A percentile compares a stretch with the other conserved stretches of the same genome.
Conservation (phyloP, 2,113 vertebrate species). For the Polypterus senegalus region DNA sequence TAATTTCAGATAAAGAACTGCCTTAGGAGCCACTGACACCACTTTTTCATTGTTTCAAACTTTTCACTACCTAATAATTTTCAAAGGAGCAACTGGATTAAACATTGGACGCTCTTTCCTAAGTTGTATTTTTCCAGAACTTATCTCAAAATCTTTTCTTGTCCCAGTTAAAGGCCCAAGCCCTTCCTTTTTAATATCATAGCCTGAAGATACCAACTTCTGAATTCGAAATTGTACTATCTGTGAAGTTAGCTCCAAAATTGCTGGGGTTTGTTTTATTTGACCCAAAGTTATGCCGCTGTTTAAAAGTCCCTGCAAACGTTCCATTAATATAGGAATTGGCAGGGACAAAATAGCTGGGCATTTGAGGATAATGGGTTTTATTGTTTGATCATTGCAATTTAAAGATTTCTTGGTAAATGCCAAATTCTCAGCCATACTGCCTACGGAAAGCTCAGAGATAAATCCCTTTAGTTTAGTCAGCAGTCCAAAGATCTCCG, state of each 20-base stretch:
- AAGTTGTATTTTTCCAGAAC: conserved; percentile 58
- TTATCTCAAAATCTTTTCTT: conserved; percentile 82
- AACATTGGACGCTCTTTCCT: conserved; percentile 69
- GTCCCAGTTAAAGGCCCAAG: conserved; percentile 67
- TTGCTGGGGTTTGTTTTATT: conserved; percentile 57
- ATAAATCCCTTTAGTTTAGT: conserved; percentile 80
- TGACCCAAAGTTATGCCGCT: conserved; percentile 67
- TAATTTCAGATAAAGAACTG: too few relatives aligned
- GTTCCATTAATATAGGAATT: conserved; percentile 57
- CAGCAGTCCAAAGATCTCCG: conserved; percentile 67
- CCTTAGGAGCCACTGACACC: too few relatives aligned
- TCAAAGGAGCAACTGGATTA: conserved; percentile 79
- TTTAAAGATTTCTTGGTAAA: conserved; percentile 59
- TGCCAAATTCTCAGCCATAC: conserved; percentile 54
- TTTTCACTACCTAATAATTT: conserved; percentile 37
- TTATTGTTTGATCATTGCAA: conserved; percentile 54
- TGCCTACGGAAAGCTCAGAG: conserved; percentile 59
- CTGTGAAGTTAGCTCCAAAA: conserved; percentile 76
- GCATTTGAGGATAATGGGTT: conserved; percentile 58
- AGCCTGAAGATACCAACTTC: conserved; percentile 56
- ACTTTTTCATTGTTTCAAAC: too few relatives aligned
- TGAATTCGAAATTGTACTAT: conserved; percentile 71
- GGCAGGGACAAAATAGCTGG: conserved; percentile 75
- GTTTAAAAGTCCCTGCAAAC: conserved; percentile 51
- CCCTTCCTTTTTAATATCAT: conserved; percentile 50